Base-by-base conservation (phyloP, 2,888 invertebrate species). In the Sarcophaga rosellei region DNA sequence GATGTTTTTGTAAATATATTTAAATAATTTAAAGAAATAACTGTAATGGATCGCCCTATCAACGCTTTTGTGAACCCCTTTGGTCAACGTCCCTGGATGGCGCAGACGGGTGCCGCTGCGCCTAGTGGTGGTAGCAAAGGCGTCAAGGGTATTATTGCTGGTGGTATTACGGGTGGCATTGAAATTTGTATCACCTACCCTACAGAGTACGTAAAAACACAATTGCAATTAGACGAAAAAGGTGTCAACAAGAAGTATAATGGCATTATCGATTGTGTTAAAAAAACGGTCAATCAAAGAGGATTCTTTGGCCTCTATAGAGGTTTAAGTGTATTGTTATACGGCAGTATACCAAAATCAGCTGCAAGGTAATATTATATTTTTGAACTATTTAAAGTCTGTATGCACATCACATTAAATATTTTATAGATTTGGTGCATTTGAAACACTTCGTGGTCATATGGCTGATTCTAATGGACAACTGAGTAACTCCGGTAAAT, bases 171-270 rank as follows among this genome's bases (percentile, higher is more conserved):
- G 84, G 99, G 99, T 87, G 99, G 98, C 89, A 98, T 99, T 92
- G 99, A 99, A 95, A 99, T 99, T 92, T 99, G 99, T 94, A 99
- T 99, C 89, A 99, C 99, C 90, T 99, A 97, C 94, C 99, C 99
- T 12, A 99, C 99, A 8, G 99, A 99, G 94, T 99, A 98, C 93
- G 99, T 99, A 4, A 99, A 99, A 94, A 99, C 99, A 88, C 99
- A 99, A 92, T 94, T 99, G 87, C 99, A 99, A 93, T 94, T 99
- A 89, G 99, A 99, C 93, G 99, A 99, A 93, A 98, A 99, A 94
- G 95, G 92, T 84, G 92, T 89, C 87, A 90, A 90, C 23, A 93
- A 93, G 90, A 90, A 92, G 86, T 99, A 98, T 93, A 94, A 95
- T 12, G 99, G 99, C 47, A 98, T 98, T 88, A 92, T 93, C 0